Conservation (phyloP, 2,113 vertebrate genomes). For the Cariama cristata region DNA sequence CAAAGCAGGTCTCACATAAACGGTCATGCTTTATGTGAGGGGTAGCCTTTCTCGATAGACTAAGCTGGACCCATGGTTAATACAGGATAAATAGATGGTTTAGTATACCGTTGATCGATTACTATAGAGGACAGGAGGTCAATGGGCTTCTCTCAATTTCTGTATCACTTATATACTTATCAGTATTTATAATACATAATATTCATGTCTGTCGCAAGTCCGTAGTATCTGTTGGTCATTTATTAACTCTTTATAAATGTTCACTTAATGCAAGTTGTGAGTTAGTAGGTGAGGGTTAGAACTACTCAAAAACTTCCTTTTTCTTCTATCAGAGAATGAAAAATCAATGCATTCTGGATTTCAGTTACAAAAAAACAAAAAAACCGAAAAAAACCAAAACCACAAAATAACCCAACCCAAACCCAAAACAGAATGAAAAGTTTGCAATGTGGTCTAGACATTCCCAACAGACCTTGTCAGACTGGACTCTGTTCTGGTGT, state of each 20-base stretch:
- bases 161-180: background rate
- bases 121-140: background rate
- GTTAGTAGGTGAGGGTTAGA: background rate
- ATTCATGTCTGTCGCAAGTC: background rate
- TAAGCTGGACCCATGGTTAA: background rate
- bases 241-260: background rate
- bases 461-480: background rate
- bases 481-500: background rate
- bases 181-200: background rate
- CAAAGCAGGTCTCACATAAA: background rate
- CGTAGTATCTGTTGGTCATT: background rate
- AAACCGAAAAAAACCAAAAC: too few species aligned
- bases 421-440: background rate
- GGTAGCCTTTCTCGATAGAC: background rate
- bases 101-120: background rate
- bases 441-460: background rate
- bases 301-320: background rate
- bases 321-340: background rate
- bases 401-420: too few species aligned
- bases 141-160: background rate
- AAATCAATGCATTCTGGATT: background rate
- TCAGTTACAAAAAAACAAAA: background rate
- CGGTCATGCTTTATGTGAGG: background rate
- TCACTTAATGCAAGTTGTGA: background rate
- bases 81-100: background rate